These are phyloP conservation scores for Acomys russatus DNA, from an alignment of 2,797 vertebrate species.

Conservation along the genomic window DNA sequence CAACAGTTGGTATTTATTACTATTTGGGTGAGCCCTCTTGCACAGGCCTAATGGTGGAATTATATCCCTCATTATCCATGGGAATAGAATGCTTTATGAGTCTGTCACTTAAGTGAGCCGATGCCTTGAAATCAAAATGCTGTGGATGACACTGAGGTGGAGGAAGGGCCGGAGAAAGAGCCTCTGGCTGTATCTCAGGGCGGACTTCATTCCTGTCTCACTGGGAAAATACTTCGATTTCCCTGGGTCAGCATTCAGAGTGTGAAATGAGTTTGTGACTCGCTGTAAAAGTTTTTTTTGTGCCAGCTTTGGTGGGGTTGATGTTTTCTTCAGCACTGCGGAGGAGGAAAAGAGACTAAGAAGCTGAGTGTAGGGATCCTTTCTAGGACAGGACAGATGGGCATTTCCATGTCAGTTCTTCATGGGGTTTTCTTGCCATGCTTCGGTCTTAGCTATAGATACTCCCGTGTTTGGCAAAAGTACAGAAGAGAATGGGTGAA, in stretches of 20 bases:
- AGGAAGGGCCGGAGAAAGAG: not conserved
- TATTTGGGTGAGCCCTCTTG: conserved; percentile 33
- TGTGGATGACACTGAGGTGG: not conserved
- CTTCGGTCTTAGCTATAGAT: not conserved
- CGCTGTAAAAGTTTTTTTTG: not conserved
- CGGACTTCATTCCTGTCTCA: not conserved
- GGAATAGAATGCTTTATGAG: not conserved
- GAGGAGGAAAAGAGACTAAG: not conserved
- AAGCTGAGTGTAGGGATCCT: not conserved
- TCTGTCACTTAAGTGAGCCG: not conserved
- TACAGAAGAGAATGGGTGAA: not conserved
- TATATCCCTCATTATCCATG: conserved; percentile 61
- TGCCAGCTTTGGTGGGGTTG: not conserved
- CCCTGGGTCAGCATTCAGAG: conserved; percentile 25
- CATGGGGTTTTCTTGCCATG: not conserved
- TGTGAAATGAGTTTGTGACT: not conserved
- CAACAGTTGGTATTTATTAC: conserved; percentile 78
- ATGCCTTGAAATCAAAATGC: not conserved
- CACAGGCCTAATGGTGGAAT: conserved; percentile 32
- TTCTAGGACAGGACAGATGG: not conserved
- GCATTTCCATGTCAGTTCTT: not conserved
- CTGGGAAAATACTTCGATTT: conserved; percentile 23
- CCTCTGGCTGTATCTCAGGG: not conserved
- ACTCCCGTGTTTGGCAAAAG: not conserved
- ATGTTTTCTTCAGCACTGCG: not conserved